Evolutionary conservation across 2,113 vertebrate species (phyloP), one percentile per base, ranked within the genome.

Genomic region (Euleptes europaea): DNA sequence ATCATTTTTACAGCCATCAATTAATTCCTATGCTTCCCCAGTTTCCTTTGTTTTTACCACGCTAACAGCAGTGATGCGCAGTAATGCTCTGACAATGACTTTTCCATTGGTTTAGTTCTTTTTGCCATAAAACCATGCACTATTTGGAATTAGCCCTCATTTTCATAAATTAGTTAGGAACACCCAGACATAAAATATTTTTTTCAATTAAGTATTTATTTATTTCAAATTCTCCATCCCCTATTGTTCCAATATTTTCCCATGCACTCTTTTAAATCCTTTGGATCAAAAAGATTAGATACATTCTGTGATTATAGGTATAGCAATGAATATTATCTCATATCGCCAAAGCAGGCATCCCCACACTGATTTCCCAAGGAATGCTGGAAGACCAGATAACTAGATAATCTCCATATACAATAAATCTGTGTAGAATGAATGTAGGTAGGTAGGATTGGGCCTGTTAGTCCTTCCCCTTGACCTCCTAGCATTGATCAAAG

Each of bases 1-100:
- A 77, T 88, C 78, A 17, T 42, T 91, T 91, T 89, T 85, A 93
- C 88, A 91, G 35, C 35, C 77, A 86, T 89, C 70, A 86, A 86
- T 73, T 86, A 84, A 81, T 92, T 89, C 90, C 82, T 12, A 0
- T 82, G 51, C 79, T 72, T 75, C 38, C 60, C 54, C 69, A 79
- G 84, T 54, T 66, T 82, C 0, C 0, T 89, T 85, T 86, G 57
- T 86, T 90, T 92, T 73, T 88, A 51, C 72, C 80, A 66, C 71
- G 3, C 47, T 91, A 75, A 77, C 88, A 82, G 66, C 88, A 86
- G 47, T 76, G 77, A 74, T 83, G 28, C 82, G 42, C 82, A 44
- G 28, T 70, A 81, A 86, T 85, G 71, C 15, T 47, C 7, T 47
- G 80, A 80, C 87, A 89, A 63, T 44, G 57, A 71, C 9, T 73